Conservation (phyloP, 2,113 vertebrate genomes). For the Myotis davidii region DNA sequence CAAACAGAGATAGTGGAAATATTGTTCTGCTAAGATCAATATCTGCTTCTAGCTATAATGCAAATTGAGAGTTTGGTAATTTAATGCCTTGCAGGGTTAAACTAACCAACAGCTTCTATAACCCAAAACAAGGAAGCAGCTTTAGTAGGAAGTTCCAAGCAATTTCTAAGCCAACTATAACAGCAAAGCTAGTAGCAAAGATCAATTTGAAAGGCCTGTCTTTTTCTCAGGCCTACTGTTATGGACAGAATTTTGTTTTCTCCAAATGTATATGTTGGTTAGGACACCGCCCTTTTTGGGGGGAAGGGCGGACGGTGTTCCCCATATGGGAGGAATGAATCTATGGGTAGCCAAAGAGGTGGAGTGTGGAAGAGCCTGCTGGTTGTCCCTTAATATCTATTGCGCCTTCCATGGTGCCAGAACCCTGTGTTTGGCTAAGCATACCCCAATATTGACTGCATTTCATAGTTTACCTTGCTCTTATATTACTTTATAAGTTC, state of each 20-base stretch:
- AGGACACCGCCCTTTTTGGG: background rate
- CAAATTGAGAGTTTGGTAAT: conserved; percentile 12
- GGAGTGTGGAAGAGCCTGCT: background rate
- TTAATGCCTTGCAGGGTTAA: conserved; percentile 18
- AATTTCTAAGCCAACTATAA: conserved; percentile 13
- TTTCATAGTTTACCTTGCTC: background rate
- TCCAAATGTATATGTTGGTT: background rate
- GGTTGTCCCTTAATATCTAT: background rate
- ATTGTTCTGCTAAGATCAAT: conserved; percentile 8
- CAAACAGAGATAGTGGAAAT: conserved; percentile 11
- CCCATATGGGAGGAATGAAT: background rate
- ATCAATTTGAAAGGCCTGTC: background rate
- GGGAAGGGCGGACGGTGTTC: background rate
- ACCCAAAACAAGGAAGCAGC: background rate
- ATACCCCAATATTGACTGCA: background rate
- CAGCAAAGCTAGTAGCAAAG: conserved; percentile 60
- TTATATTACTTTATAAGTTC: background rate
- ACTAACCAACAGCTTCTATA: background rate
- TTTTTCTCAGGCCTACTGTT: background rate
- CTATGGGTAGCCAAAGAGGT: background rate
- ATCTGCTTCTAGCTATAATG: background rate
- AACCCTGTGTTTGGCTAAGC: background rate
- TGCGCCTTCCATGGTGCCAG: background rate
- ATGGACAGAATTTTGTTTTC: background rate
- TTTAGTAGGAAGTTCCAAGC: background rate